Percentiles rank a stretch among this genome's conserved stretches.
phyloP scores from a whole-genome alignment of 2,888 invertebrate genomes.

The Thymelicus lineola region DNA sequence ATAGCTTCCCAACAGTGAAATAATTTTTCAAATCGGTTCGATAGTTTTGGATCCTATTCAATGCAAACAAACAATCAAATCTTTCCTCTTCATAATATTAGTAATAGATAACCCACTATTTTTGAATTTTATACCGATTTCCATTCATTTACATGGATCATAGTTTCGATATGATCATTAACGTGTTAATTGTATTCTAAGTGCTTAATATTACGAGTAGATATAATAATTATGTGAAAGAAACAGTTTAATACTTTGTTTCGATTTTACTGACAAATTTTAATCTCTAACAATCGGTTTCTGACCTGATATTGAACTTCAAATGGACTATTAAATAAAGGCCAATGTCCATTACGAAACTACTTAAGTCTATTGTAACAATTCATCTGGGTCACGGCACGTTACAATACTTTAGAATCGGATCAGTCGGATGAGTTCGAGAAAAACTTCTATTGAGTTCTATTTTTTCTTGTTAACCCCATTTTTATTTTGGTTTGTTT shows the following conservation, averaged over 20 bases:
- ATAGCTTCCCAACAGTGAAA: no score
- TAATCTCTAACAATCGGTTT: slow-evolving; percentile 41
- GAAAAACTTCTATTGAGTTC: slow-evolving; percentile 50
- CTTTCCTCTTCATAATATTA: no score
- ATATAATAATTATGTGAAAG: no score
- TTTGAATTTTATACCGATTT: no score
- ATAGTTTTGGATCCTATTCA: no score
- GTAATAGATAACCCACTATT: no score
- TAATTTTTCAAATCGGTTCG: no score
- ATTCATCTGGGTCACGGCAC: slow-evolving; percentile 68
- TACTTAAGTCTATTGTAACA: slow-evolving; percentile 46
- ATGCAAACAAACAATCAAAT: no score
- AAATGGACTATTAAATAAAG: slow-evolving; percentile 50
- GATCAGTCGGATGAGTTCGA: slow-evolving; percentile 53
- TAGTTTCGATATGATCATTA: no score
- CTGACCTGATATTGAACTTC: slow-evolving; percentile 68
- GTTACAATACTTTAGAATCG: slow-evolving; percentile 53
- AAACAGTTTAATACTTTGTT: slow-evolving; percentile 11
- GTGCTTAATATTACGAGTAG: no score
- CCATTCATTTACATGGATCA: no score
- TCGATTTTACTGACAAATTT: slow-evolving; percentile 24
- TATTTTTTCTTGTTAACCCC: slow-evolving; percentile 38
- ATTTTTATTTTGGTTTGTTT: slow-evolving; percentile 48
- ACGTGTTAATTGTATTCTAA: no score
- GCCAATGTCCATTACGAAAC: slow-evolving; percentile 63